Evolutionary conservation across 1,140 invertebrate species (phyloP).

Genomic region (Halesus radiatus): DNA sequence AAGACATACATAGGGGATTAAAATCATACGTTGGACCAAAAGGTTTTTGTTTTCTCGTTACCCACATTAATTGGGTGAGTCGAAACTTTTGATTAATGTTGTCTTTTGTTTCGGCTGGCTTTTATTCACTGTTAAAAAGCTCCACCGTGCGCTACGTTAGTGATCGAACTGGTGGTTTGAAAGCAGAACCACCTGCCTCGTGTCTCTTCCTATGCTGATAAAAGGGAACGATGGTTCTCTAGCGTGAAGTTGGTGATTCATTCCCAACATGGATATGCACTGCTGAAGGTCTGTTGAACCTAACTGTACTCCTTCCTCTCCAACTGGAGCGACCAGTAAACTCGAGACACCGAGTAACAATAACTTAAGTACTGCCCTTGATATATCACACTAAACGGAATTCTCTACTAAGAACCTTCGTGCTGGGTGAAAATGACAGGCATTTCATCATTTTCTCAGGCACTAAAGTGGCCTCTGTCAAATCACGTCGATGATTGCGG

Average conservation of each 20-base stretch:
- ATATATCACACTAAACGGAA: background rate
- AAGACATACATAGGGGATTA: too few species aligned
- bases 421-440: background rate
- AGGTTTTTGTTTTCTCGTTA: too few species aligned
- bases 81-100: too few species aligned
- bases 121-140: background rate
- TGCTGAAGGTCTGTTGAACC: conserved; percentile 56
- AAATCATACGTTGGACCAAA: too few species aligned
- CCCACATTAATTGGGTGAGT: too few species aligned
- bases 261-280: conserved; percentile 57
- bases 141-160: background rate
- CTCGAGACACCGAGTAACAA: conserved; percentile 10
- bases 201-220: conserved; percentile 1
- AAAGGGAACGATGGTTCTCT: conserved; percentile 27
- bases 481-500: conserved; percentile 6
- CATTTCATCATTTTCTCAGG: conserved; percentile 19
- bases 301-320: conserved; percentile 44
- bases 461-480: background rate
- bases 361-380: too few species aligned
- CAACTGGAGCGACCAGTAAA: background rate
- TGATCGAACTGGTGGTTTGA: background rate
- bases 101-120: too few species aligned
- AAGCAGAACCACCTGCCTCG: background rate
- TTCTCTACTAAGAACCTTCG: background rate
- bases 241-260: conserved; percentile 32